These are phyloP conservation scores for Dryomyza anilis DNA, from an alignment of 2,888 invertebrate genomes.

Conservation along the genomic window DNA sequence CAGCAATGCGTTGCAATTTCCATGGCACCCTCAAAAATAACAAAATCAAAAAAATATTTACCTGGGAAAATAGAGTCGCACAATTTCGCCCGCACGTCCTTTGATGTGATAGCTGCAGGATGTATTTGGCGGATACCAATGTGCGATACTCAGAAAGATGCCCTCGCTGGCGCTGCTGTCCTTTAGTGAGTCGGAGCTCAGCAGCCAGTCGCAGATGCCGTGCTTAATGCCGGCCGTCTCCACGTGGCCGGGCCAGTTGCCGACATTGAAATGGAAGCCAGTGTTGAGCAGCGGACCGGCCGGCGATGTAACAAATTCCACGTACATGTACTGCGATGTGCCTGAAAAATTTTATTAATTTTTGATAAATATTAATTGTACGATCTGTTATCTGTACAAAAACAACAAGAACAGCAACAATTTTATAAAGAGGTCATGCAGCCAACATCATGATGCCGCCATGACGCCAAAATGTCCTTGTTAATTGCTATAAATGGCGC, in stretches of 20 bases:
- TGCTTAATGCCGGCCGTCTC: constrained; percentile 86
- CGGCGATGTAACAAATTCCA: constrained; percentile 87
- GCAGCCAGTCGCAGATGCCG: constrained; percentile 86
- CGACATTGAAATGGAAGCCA: constrained; percentile 93
- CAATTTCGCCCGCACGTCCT: constrained; percentile 84
- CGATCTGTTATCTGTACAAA: background rate
- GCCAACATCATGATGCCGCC: too few relatives aligned
- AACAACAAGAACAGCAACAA: background rate
- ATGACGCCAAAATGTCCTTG: background rate
- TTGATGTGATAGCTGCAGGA: constrained; percentile 90
- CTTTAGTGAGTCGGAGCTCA: constrained; percentile 80
- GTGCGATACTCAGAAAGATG: constrained; percentile 87
- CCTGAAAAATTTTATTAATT: constrained; percentile 56
- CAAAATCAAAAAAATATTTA: too few relatives aligned
- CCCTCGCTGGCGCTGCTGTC: constrained; percentile 83
- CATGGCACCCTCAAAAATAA: too few relatives aligned
- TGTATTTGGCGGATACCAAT: constrained; percentile 94
- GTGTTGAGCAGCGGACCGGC: constrained; percentile 89
- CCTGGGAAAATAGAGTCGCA: constrained; percentile 88
- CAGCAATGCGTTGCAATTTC: too few relatives aligned
- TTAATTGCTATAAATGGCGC: constrained; percentile 18
- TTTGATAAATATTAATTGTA: constrained; percentile 10
- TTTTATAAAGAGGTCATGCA: too few relatives aligned
- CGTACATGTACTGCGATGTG: constrained; percentile 85
- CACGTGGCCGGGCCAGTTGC: constrained; percentile 92